Evolutionary conservation across 1,140 invertebrate genomes (phyloP).

Genomic region (Camponotus floridanus): DNA sequence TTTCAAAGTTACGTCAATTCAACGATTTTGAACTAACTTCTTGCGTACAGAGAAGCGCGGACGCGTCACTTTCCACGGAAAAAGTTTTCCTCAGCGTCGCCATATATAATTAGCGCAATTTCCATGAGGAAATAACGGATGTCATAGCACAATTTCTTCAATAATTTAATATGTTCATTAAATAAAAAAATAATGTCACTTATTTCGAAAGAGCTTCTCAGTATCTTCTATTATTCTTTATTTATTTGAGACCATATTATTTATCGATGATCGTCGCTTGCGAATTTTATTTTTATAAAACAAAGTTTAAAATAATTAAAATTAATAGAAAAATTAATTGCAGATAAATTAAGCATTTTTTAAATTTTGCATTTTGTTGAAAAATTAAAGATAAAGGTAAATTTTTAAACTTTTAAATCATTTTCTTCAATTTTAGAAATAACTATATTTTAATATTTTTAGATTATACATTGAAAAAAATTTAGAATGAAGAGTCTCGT

Average conservation of each 20-base stretch:
- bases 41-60: not conserved
- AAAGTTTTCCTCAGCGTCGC: constrained; percentile 35
- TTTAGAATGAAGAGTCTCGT: not conserved
- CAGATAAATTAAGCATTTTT: not conserved
- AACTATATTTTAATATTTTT: not conserved
- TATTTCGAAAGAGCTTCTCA: not conserved
- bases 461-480: not conserved
- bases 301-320: not conserved
- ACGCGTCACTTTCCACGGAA: constrained; percentile 22
- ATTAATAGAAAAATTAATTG: not conserved
- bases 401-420: not conserved
- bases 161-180: not conserved
- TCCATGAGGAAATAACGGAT: constrained; percentile 14
- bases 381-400: not conserved
- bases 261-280: not conserved
- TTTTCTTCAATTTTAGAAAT: not conserved
- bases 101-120: constrained; percentile 38
- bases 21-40: constrained; percentile 35
- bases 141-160: not conserved
- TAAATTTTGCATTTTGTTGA: not conserved
- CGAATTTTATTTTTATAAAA: not conserved
- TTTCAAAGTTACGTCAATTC: constrained; percentile 58
- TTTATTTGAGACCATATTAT: not conserved
- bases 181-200: not conserved
- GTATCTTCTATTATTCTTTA: not conserved